phyloP scores from a whole-genome alignment of 2,888 invertebrate species.

The Philereme transversata region DNA sequence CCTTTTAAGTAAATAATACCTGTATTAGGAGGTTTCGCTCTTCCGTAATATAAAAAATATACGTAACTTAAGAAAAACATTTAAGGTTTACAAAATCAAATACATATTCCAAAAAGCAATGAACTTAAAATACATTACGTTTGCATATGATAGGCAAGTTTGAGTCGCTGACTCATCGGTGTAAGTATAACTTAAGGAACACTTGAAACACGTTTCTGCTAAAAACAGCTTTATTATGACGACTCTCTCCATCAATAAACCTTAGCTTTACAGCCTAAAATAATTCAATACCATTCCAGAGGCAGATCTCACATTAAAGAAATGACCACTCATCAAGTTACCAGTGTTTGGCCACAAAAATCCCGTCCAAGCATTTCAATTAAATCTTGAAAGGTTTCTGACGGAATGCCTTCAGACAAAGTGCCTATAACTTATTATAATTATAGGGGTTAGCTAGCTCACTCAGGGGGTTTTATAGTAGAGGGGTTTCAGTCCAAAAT shows the following conservation, averaged over 20 bases:
- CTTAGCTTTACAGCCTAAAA: slow-evolving; percentile 9
- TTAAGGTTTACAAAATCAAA: too few species aligned
- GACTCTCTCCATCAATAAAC: neutral
- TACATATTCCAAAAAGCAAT: too few species aligned
- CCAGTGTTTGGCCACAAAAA: slow-evolving; percentile 53
- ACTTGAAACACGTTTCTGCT: too few species aligned
- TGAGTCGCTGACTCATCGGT: too few species aligned
- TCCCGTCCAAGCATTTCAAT: slow-evolving; percentile 64
- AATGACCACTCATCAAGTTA: slow-evolving; percentile 41
- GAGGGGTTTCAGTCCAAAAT: too few species aligned
- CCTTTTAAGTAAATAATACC: too few species aligned
- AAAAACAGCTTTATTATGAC: neutral
- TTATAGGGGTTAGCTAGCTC: slow-evolving; percentile 15
- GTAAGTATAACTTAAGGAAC: too few species aligned
- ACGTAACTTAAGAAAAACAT: too few species aligned
- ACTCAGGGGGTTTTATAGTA: slow-evolving; percentile 1
- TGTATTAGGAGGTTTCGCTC: too few species aligned
- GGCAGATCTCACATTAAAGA: slow-evolving; percentile 33
- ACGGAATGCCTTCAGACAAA: slow-evolving; percentile 51
- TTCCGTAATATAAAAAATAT: too few species aligned
- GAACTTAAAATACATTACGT: too few species aligned
- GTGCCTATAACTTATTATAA: slow-evolving; percentile 19
- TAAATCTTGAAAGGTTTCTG: slow-evolving; percentile 65
- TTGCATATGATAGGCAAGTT: too few species aligned
- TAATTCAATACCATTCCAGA: slow-evolving; percentile 25